Base-by-base conservation (phyloP, 2,888 invertebrate species). In the Chydorus sphaericus region DNA sequence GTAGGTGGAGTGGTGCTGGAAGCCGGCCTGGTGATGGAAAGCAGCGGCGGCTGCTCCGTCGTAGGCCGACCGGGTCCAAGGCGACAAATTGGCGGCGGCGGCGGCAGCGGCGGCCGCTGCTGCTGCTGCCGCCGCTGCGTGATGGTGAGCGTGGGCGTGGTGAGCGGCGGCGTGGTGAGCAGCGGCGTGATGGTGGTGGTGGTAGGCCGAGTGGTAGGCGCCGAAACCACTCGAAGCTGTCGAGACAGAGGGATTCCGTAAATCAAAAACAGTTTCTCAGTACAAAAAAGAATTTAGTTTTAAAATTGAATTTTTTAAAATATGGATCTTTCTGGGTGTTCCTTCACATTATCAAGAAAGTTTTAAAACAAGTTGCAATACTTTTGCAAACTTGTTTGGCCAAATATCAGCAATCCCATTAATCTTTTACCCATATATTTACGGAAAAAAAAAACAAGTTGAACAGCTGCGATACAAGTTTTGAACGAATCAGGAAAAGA, bases 51-150 rank as follows among this genome's bases (percentile, higher is more conserved):
- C 37, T 14, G 37, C 20, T 29, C 38, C 37, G 29, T 53, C 37
- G n/a, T 53, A 53, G 16, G 53, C 37, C 83, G 66, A 83, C 80
- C 63, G 81, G 81, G 69, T 83, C 82, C 83, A 75, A 61, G 71
- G 70, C 63, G 62, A 64, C 51, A 59, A 84, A 60, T 82, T 83
- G 54, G 71, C 73, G 2, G 75, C 72, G 69, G 79, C 67, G 67
- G 77, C 72, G 26, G 71, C 71, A 23, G 75, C 66, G 16, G 70
- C 68, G 58, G 74, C 70, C 39, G 75, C 73, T 58, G 68, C 61
- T 14, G 68, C 65, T 51, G 66, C 68, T 52, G 68, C 65, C 65
- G 68, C 74, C 66, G 66, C 39, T 23, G 23, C 26, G 28, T 44
- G 62, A 63, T 44, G 62, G 61, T 57, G 65, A 67, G 55, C 28